Base-by-base conservation (phyloP, 2,888 invertebrate species). In the Andrena camellia region DNA sequence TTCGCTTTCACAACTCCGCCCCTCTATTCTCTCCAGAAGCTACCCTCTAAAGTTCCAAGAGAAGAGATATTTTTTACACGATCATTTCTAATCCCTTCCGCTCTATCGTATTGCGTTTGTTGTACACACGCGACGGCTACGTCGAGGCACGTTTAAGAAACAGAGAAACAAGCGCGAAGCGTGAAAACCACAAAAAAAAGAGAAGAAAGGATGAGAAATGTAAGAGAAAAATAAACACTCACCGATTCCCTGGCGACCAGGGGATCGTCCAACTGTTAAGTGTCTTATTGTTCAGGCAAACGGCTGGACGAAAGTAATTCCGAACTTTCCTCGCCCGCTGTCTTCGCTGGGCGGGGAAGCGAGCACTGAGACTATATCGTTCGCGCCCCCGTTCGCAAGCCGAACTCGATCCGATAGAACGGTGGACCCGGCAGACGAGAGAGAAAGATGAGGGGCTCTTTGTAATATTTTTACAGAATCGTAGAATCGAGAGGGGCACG, bases 221-320 rank as follows among this genome's bases (percentile, higher is more conserved):
- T 29, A 73, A 71, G 77, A 52, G 71, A 67, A 81, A 64, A 71
- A 50, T 48, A 59, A 52, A 62, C 69, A 88, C 77, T 83, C 72
- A 83, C 80, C 81, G 90, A 89, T 90, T 88, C 85, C 86, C 86
- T 80, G 83, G 67, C 74, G 59, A 63, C 10, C 70, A 88, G 84
- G 86, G 86, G 86, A 86, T 88, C 90, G 86, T 83, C 88, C 89
- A 93, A 93, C 92, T 93, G 92, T 93, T 94, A 92, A 93, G 93
- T 94, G 93, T 94, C 93, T 94, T 94, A 93, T 93, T 92, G 93
- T 93, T 93, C 92, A 89, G 91, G 91, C 90, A 91, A 91, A 87
- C 90, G 90, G 91, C 92, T 93, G 92, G 92, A 91, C 89, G 89
- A 90, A 91, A 90, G 86, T 90, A 89, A 42, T 17, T 42, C 17